Evolutionary conservation across 2,797 vertebrate genomes (phyloP), one percentile per base, ranked within the genome.

Genomic region (Lepus oiostolus): DNA sequence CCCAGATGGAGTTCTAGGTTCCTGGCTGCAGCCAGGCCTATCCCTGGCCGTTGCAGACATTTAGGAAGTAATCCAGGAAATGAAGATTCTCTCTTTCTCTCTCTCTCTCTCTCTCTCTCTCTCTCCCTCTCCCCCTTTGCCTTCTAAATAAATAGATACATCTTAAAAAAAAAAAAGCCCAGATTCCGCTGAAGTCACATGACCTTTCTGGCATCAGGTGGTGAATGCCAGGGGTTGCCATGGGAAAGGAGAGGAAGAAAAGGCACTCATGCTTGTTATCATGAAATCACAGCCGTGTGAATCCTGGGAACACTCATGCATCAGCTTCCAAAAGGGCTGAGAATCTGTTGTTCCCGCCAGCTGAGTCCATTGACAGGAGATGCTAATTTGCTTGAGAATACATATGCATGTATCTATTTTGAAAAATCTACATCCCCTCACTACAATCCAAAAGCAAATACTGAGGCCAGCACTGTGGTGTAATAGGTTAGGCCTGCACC

Each of bases 241-340:
- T 35, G 52, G 58, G 32, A 93, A 94, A 85, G 38, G 54, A 94
- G 30, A 86, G 35, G 72, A 88, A 65, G 85, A 52, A 47, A 84
- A 88, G 11, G 47, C 35, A 52, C n/a, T 4, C 21, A 60, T 47
- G 16, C 12, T 83, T 60, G 42, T 68, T 70, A 82, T 54, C n/a
- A 35, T 42, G 32, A 70, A 83, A 52, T 63, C 71, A 32, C 30
- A 24, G 4, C 7, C 62, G 2, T 47, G 2, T 68, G 75, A 47
- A 77, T 88, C 77, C 79, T 86, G 65, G 35, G 7, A 77, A 52
- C 28, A 30, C 24, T 79, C 22, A 35, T 60, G 42, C 50, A 30
- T 92, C 62, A 42, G 32, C 76, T 58, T 85, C 83, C 24, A 74
- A 81, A 47, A 75, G 16, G 2, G 70, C 30, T 50, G 30, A 3